phyloP scores from a whole-genome alignment of 2,113 vertebrate species.

The Sigmodon hispidus region DNA sequence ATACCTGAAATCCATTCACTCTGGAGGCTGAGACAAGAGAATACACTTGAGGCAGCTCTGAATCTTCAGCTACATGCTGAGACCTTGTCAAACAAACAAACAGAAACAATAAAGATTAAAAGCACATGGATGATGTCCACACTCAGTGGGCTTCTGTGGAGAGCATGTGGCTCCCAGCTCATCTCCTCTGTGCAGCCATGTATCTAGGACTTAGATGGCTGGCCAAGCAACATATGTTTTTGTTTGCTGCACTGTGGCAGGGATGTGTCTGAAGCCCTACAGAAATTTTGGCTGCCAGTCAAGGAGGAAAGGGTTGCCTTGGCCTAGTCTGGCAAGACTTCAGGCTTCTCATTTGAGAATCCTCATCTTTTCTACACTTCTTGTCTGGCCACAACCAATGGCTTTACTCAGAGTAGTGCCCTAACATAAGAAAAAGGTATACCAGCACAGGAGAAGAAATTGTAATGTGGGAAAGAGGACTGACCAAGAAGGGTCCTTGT shows the following conservation, averaged over 20 bases:
- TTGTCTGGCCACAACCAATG: conserved; percentile 57
- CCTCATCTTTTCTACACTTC: not conserved
- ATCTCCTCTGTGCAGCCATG: not conserved
- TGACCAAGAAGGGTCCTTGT: conserved; percentile 73
- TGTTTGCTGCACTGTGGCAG: not conserved
- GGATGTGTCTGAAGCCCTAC: not conserved
- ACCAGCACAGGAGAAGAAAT: conserved; percentile 66
- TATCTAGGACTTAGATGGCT: not conserved
- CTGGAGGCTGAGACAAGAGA: not conserved
- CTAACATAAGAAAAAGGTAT: conserved; percentile 63
- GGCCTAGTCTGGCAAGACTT: conserved; percentile 16
- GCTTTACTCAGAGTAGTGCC: conserved; percentile 67
- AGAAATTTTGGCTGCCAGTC: not conserved
- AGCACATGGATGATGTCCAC: no score
- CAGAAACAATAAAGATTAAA: not conserved
- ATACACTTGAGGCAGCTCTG: not conserved
- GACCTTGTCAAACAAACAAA: not conserved
- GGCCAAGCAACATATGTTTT: not conserved
- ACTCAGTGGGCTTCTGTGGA: not conserved
- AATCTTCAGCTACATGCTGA: not conserved
- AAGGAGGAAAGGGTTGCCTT: not conserved
- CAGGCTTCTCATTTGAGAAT: conserved; percentile 40
- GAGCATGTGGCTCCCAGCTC: not conserved
- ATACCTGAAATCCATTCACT: not conserved
- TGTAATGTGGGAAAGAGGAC: conserved; percentile 65